phyloP scores from a whole-genome alignment of 2,113 vertebrate species.

The Hystrix cristata region DNA sequence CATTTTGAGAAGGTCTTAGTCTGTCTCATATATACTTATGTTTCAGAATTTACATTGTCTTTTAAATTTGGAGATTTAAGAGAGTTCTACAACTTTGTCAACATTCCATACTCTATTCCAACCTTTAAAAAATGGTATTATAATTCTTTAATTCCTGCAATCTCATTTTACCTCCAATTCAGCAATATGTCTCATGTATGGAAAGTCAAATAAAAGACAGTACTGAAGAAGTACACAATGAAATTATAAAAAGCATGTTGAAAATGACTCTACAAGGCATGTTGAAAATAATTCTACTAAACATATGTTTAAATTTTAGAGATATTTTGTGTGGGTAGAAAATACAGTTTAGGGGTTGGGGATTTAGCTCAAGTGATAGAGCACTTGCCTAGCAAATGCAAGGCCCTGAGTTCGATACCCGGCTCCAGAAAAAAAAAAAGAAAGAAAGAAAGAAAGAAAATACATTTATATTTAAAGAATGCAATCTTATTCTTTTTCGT shows the following conservation, averaged over 20 bases:
- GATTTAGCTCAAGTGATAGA: no score
- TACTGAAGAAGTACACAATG: neutral
- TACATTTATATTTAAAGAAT: neutral
- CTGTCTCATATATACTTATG: neutral
- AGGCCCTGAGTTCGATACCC: neutral
- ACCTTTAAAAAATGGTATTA: neutral
- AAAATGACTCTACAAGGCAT: neutral
- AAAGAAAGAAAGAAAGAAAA: no score
- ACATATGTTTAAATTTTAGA: neutral
- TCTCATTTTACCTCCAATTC: neutral
- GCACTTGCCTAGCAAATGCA: no score
- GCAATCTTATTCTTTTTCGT: neutral
- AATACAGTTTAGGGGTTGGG: neutral
- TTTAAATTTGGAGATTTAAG: conserved; percentile 39
- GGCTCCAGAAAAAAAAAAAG: no score
- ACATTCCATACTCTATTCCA: conserved; percentile 8
- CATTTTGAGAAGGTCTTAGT: conserved; percentile 41
- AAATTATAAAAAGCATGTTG: neutral
- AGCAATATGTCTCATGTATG: neutral
- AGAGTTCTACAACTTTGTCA: conserved; percentile 54
- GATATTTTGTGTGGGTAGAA: neutral
- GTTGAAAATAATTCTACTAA: conserved; percentile 28
- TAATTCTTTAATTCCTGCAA: conserved; percentile 34
- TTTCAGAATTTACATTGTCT: conserved; percentile 64
- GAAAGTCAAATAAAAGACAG: conserved; percentile 54